Percentiles rank a stretch among this genome's conserved stretches.
Evolutionary conservation across 2,797 vertebrate genomes (phyloP).

Genomic region (Thaleichthys pacificus): DNA sequence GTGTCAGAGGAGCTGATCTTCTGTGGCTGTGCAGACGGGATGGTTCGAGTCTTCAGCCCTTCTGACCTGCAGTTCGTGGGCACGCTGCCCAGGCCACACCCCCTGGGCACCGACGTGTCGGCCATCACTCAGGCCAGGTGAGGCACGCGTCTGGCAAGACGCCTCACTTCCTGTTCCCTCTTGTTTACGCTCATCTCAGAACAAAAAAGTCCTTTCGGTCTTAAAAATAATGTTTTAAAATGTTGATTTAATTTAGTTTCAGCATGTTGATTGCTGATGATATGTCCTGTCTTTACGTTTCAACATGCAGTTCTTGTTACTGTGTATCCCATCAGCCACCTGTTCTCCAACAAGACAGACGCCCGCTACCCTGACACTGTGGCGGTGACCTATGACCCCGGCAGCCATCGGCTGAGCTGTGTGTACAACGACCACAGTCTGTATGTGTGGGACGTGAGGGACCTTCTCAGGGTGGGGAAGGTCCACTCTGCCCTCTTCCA

Average conservation of each 20-base stretch:
- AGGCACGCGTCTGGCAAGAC: neutral
- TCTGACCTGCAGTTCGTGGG: conserved; percentile 86
- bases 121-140: conserved; percentile 85
- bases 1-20: conserved; percentile 91
- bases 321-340: conserved; percentile 67
- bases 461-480: conserved; percentile 87
- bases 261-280: too few relatives aligned
- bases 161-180: neutral
- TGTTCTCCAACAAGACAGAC: conserved; percentile 74
- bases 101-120: conserved; percentile 80
- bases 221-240: too few relatives aligned
- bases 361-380: conserved; percentile 84
- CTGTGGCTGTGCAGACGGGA: conserved; percentile 93
- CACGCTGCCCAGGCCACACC: conserved; percentile 87
- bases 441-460: conserved; percentile 92
- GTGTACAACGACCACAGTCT: conserved; percentile 96
- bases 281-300: too few relatives aligned
- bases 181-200: neutral
- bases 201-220: too few relatives aligned
- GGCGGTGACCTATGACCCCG: conserved; percentile 88
- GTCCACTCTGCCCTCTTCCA: conserved; percentile 93
- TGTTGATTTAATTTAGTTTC: too few relatives aligned
- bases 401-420: conserved; percentile 88
- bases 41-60: conserved; percentile 84
- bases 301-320: too few relatives aligned